Evolutionary conservation across 2,113 vertebrate genomes (phyloP).

Genomic region (Apistogramma diplotaenia): DNA sequence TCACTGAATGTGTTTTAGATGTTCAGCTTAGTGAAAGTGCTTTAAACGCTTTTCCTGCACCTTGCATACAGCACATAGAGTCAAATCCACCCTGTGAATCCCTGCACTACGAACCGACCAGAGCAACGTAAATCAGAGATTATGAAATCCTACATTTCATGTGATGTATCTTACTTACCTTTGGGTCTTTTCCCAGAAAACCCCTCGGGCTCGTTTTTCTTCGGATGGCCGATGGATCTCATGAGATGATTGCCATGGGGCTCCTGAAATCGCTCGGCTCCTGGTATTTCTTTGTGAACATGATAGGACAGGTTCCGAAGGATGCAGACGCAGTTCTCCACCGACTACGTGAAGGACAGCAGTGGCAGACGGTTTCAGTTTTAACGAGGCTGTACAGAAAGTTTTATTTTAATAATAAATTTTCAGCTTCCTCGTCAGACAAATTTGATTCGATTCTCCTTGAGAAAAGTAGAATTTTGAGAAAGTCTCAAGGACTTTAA

Average conservation of each 20-base stretch:
- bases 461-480: background rate
- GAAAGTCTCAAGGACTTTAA: background rate
- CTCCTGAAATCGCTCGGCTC: conserved; percentile 88
- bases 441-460: background rate
- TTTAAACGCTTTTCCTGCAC: background rate
- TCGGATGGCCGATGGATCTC: conserved; percentile 78
- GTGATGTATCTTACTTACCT: conserved; percentile 73
- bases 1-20: background rate
- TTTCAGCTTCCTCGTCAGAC: background rate
- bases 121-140: background rate
- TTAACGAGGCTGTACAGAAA: background rate
- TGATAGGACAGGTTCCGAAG: conserved; percentile 96
- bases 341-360: conserved; percentile 78
- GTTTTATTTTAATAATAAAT: background rate
- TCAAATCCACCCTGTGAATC: background rate
- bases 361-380: background rate
- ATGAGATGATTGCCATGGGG: conserved; percentile 72
- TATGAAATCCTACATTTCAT: background rate
- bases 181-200: conserved; percentile 91
- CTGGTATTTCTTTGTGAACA: conserved; percentile 95
- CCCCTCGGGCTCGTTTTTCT: conserved; percentile 88
- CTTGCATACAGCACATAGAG: background rate
- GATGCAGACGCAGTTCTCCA: conserved; percentile 98
- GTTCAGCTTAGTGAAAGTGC: too few relatives aligned
- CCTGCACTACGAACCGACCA: background rate